Base-by-base conservation (phyloP, 2,797 vertebrate species). In the Capromys pilorides region DNA sequence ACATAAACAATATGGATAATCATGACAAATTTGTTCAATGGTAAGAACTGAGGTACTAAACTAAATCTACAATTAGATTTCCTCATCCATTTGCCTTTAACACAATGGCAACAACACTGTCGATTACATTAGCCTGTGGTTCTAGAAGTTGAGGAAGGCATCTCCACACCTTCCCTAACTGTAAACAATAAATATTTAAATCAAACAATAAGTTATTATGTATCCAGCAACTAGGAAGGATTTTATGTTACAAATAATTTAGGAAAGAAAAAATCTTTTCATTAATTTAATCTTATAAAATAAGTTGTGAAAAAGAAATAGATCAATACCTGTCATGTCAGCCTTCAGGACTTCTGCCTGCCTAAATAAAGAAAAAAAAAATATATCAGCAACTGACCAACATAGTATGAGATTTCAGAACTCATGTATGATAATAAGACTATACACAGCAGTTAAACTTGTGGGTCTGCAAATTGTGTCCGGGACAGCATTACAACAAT, bases 271-370 rank as follows among this genome's bases (percentile, higher is more conserved):
- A 39, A 33, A 92, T 73, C 28, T 2, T 87, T 91, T 54, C 24
- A 21, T 91, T 93, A 95, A 91, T 73, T 64, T 93, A 96, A 91
- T 26, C 66, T 39, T 21, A 94, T 28, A 90, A 85, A 95, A 7
- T 83, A 85, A 92, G 54, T 45, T 41, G n/a, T 73, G 62, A 54
- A 96, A 95, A 86, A 97, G 96, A 96, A 84, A 54, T 9, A 94
- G 93, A 61, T 36, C 96, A 95, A 96, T 99, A 99, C 99, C 99
- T 98, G 99, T 99, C 99, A 99, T 99, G 98, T 99, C 99, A 98
- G 99, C 99, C 98, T 99, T 99, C 99, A 99, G 99, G 99, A 99
- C 99, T 99, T 99, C 99, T 98, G 99, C 99, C 99, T 99, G 99
- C 98, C 99, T 99, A 95, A 86, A 98, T 95, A 92, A 22, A 91